These are phyloP conservation scores for Barypeithes pellucidus DNA, from an alignment of 2,888 invertebrate genomes.

Conservation along the genomic window DNA sequence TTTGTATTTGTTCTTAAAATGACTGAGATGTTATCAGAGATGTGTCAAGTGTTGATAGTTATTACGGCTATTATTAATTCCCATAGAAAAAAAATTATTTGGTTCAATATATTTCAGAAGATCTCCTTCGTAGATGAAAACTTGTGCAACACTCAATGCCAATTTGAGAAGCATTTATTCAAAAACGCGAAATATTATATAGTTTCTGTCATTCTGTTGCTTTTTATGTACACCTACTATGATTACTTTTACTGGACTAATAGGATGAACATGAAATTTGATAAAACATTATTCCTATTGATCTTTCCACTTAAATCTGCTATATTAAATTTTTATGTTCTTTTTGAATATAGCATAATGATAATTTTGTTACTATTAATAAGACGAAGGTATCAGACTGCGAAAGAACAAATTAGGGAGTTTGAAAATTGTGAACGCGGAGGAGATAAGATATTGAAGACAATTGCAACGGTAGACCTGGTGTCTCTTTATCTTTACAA, in stretches of 20 bases:
- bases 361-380: neutral
- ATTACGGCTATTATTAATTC: neutral
- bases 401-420: neutral
- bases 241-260: neutral
- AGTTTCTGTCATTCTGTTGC: neutral
- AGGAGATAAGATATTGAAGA: neutral
- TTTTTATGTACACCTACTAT: neutral
- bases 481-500: neutral
- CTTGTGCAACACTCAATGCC: neutral
- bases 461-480: neutral
- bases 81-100: neutral
- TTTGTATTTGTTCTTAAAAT: neutral
- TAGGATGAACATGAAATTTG: neutral
- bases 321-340: neutral
- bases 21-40: neutral
- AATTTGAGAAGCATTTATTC: neutral
- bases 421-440: neutral
- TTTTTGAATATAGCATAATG: neutral
- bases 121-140: neutral
- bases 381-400: neutral
- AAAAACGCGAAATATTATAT: constrained; percentile 1
- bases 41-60: neutral
- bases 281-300: neutral
- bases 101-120: neutral
- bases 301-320: neutral